phyloP scores from a whole-genome alignment of 1,140 invertebrate species.

The Diabrotica virgifera region DNA sequence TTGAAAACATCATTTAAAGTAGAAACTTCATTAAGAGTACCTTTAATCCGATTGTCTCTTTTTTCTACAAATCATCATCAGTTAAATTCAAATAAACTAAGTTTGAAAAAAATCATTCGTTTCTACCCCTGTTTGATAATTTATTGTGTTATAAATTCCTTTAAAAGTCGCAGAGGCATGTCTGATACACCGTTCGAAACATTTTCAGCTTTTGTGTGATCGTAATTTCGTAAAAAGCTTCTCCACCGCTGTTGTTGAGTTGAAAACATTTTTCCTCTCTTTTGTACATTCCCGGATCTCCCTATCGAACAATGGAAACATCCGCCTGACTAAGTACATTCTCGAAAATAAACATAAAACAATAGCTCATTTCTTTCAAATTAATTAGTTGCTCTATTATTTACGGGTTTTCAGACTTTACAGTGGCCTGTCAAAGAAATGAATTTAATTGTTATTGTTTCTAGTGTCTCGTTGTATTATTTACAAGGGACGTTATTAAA shows the following conservation, averaged over 20 bases:
- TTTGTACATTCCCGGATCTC: not conserved
- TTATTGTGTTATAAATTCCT: conserved; percentile 1
- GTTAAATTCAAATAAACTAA: too few relatives aligned
- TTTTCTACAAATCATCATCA: too few relatives aligned
- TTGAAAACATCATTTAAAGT: too few relatives aligned
- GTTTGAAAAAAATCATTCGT: not conserved
- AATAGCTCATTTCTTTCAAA: conserved; percentile 3
- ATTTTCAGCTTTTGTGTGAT: not conserved
- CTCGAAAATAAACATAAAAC: conserved; percentile 2
- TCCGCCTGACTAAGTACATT: conserved; percentile 1
- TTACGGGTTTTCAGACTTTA: not conserved
- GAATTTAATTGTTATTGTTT: not conserved
- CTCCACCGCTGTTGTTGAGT: not conserved
- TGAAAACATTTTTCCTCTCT: conserved; percentile 1
- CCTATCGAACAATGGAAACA: conserved; percentile 2
- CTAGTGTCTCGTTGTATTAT: too few relatives aligned
- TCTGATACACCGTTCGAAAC: conserved; percentile 2
- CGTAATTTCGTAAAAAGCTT: conserved; percentile 2
- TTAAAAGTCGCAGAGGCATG: not conserved
- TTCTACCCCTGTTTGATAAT: not conserved
- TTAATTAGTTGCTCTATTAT: conserved; percentile 1
- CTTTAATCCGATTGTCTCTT: too few relatives aligned
- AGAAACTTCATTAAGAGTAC: too few relatives aligned
- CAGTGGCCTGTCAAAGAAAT: not conserved
- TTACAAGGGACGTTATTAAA: too few relatives aligned